Conservation (phyloP, 2,113 vertebrate species). For the Chionis minor region DNA sequence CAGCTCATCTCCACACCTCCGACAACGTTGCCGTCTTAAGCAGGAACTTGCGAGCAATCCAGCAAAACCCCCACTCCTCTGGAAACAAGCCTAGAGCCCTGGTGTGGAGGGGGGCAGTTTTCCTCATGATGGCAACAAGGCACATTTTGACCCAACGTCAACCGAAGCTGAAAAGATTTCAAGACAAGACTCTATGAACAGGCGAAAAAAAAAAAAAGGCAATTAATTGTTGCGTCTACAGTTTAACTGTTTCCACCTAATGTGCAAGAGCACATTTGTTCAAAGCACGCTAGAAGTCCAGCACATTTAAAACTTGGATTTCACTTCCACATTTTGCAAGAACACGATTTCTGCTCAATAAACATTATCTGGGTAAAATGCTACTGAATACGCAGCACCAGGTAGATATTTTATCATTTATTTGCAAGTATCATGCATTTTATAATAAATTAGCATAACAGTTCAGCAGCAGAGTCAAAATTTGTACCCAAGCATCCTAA, state of each 20-base stretch:
- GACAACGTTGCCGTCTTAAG: rapidly evolving
- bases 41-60: not conserved
- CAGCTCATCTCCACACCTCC: not conserved
- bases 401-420: constrained; percentile 39
- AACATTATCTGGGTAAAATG: not conserved
- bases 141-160: not conserved
- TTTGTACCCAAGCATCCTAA: constrained; percentile 30
- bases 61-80: not conserved
- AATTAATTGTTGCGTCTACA: not conserved
- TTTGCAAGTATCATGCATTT: constrained; percentile 48
- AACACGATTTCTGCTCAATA: not conserved
- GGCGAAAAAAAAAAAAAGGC: no score
- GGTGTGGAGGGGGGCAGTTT: not conserved
- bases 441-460: constrained; percentile 58
- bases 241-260: not conserved
- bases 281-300: not conserved
- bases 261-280: not conserved
- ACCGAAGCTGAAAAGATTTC: not conserved
- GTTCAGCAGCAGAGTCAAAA: constrained; percentile 46
- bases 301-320: not conserved
- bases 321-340: not conserved
- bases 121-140: not conserved
- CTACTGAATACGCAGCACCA: not conserved
- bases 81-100: not conserved
- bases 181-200: not conserved